A percentile compares a stretch with the other conserved stretches of the same genome.
phyloP scores from a whole-genome alignment of 2,113 vertebrate species.

The Loxodonta africana region DNA sequence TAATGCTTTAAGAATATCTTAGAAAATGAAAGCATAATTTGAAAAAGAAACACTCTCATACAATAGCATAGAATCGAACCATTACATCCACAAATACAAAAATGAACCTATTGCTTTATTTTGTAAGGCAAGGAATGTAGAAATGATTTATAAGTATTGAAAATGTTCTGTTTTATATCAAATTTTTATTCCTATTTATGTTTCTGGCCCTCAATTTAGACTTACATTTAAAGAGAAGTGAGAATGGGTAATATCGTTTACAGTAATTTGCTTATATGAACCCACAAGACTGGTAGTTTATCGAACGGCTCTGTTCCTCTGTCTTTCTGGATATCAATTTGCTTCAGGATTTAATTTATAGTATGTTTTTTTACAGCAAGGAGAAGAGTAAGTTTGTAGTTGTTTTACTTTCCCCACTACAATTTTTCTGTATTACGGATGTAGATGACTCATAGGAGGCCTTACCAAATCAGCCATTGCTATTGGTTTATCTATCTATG shows the following conservation, averaged over 20 bases:
- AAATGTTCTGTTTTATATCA: neutral
- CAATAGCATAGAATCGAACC: no score
- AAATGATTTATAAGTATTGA: neutral
- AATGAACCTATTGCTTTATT: no score
- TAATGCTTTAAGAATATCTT: neutral
- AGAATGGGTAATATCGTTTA: no score
- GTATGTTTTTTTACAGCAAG: neutral
- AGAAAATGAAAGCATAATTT: neutral
- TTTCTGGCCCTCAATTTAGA: neutral
- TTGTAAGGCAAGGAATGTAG: no score
- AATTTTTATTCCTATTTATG: neutral
- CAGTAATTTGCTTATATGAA: neutral
- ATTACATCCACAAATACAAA: no score
- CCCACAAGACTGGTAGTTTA: rapidly evolving
- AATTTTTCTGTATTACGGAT: neutral
- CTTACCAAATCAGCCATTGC: neutral
- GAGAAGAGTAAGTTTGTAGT: no score
- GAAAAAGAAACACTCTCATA: no score
- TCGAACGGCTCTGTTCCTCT: neutral
- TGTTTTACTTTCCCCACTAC: neutral
- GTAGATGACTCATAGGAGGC: neutral
- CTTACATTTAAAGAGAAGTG: neutral
- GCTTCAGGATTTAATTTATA: no score
- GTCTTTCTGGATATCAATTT: neutral
- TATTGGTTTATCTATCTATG: neutral